Evolutionary conservation across 2,113 vertebrate species (phyloP), one percentile per base, ranked within the genome.

Genomic region (Bettongia penicillata): DNA sequence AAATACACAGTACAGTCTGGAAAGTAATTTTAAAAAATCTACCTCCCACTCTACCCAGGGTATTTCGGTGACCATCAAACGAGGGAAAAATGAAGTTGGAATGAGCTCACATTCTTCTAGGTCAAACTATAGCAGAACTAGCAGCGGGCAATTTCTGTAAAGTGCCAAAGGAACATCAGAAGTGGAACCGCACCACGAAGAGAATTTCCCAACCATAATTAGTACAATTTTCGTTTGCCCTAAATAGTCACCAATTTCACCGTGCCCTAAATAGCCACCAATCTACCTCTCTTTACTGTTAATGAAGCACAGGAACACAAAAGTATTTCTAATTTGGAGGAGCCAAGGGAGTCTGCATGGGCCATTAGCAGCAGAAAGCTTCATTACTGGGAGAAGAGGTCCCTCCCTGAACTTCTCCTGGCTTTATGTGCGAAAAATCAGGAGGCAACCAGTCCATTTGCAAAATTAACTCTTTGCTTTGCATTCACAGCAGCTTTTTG

Each of bases 231-330:
- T 98, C 96, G n/a, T 97, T 98, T 98, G 98, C 98, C 98, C 98
- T 99, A 98, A 99, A 99, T 98, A 99, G 98, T 98, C 99, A 99
- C 97, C 89, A 96, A 98, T 98, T 98, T 98, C 98, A 98, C 98
- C 51, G 95, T 99, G 99, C 98, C 98, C 98, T 98, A 99, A 99
- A 99, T 99, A 99, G 98, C 98, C 98, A 98, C 98, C 98, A 99
- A 98, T 99, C 98, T 98, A 98, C 98, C 98, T 98, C 98, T 98
- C 97, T 97, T 98, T 98, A 98, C 98, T 99, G 98, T 96, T 99
- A 99, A 99, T 99, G 99, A 98, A 99, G 98, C 97, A 98, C 98
- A 98, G 96, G 96, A 98, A 96, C 7, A 98, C 98, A 96, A 6
- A 51, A 98, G 97, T 97, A 97, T 98, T 99, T 99, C 98, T 99